These are phyloP conservation scores for Acanthornis magna DNA, from an alignment of 2,797 vertebrate species.

Conservation along the genomic window DNA sequence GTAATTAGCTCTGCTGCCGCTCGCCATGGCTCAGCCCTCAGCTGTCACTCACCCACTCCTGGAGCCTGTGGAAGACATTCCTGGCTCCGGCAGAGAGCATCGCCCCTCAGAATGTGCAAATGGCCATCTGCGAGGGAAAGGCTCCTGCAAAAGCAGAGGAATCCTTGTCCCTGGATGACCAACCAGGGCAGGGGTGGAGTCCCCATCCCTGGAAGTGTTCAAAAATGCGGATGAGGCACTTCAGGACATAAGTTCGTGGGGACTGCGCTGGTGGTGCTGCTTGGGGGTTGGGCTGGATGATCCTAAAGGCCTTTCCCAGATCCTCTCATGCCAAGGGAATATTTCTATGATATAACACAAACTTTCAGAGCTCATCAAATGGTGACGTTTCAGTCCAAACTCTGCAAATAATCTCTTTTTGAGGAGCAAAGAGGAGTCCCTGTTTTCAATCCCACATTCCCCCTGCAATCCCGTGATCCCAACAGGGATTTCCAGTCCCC, in stretches of 20 bases:
- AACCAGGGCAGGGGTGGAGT: neutral
- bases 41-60: neutral
- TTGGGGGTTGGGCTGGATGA: fast-evolving
- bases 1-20: neutral
- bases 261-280: fast-evolving
- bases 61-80: neutral
- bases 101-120: neutral
- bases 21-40: neutral
- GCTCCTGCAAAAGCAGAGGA: neutral
- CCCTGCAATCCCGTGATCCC: neutral
- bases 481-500: neutral
- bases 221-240: fast-evolving
- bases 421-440: neutral
- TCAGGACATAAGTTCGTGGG: neutral
- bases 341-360: fast-evolving
- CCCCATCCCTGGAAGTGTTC: too few species aligned
- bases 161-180: neutral
- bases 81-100: neutral
- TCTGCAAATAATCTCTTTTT: neutral
- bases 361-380: neutral
- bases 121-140: neutral
- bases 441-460: neutral
- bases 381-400: neutral
- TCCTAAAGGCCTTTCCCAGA: neutral
- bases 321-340: neutral